Evolutionary conservation across 2,888 invertebrate genomes (phyloP).

Genomic region (Muscina levida): DNA sequence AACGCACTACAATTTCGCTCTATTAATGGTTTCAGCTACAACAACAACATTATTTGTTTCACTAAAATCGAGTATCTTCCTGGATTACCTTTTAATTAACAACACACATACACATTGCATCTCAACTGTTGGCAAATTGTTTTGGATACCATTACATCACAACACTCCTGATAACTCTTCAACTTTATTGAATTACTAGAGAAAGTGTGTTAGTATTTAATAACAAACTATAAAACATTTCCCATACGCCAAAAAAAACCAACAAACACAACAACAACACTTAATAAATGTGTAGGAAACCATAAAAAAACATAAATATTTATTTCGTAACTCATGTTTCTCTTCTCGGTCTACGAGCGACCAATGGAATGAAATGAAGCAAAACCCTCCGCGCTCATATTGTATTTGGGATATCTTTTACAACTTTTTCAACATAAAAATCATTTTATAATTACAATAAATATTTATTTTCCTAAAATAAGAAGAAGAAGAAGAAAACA

Average conservation of each 20-base stretch:
- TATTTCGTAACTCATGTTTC: conserved; percentile 1
- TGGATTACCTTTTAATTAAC: no score
- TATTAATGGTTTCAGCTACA: no score
- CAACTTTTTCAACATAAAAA: conserved; percentile 6
- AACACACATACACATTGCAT: no score
- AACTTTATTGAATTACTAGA: no score
- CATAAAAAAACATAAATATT: conserved; percentile 2
- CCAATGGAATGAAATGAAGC: no score
- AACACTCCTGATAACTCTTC: no score
- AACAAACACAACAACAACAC: not conserved
- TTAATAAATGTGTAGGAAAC: not conserved
- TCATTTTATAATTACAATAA: conserved; percentile 17
- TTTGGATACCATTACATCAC: no score
- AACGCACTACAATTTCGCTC: no score
- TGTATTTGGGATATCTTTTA: not conserved
- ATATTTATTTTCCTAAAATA: not conserved
- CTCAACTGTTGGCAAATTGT: no score
- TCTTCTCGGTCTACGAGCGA: no score
- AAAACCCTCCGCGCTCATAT: not conserved
- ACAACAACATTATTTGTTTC: no score
- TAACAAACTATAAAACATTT: conserved; percentile 6
- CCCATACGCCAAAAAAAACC: conserved; percentile 3
- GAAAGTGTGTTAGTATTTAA: conserved; percentile 21
- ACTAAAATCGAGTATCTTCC: no score
- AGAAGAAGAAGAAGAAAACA: not conserved